A percentile compares a stretch with the other conserved stretches of the same genome.
Evolutionary conservation across 2,113 vertebrate genomes (phyloP).

Genomic region (Hyperoodon ampullatus): DNA sequence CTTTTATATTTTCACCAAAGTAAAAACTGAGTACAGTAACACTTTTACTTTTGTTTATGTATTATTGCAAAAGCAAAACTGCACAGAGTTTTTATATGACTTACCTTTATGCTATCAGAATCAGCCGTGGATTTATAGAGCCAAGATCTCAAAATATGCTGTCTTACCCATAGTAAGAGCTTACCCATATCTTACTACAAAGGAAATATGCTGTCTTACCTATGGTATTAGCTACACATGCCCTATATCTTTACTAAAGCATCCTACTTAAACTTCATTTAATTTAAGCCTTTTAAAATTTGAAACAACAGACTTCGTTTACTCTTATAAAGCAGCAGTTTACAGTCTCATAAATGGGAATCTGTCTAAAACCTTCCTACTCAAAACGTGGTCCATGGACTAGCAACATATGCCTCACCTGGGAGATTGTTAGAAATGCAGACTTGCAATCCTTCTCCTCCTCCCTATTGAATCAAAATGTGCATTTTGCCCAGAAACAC

Average conservation of each 20-base stretch:
- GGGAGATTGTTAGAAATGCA: not conserved
- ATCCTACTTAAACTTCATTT: slow-evolving; percentile 2
- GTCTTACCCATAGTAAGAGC: not conserved
- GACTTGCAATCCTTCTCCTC: not conserved
- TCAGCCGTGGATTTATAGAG: not conserved
- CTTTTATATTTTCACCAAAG: not conserved
- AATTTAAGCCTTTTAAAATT: slow-evolving; percentile 25
- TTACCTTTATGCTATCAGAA: not conserved
- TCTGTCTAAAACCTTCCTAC: not conserved
- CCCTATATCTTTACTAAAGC: not conserved
- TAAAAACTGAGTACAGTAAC: not conserved
- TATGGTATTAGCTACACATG: not conserved
- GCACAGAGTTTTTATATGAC: not conserved
- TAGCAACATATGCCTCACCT: not conserved
- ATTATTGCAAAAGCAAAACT: not conserved
- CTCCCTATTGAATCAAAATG: not conserved
- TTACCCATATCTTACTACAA: not conserved
- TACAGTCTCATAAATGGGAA: not conserved
- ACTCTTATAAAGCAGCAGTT: not conserved
- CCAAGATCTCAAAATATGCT: not conserved
- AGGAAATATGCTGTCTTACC: not conserved
- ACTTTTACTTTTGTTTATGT: not conserved
- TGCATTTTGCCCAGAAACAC: not conserved
- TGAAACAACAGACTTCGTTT: not conserved
- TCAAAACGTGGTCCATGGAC: not conserved